Conservation (phyloP, 2,888 invertebrate genomes). For the Steinernema hermaphroditum region DNA sequence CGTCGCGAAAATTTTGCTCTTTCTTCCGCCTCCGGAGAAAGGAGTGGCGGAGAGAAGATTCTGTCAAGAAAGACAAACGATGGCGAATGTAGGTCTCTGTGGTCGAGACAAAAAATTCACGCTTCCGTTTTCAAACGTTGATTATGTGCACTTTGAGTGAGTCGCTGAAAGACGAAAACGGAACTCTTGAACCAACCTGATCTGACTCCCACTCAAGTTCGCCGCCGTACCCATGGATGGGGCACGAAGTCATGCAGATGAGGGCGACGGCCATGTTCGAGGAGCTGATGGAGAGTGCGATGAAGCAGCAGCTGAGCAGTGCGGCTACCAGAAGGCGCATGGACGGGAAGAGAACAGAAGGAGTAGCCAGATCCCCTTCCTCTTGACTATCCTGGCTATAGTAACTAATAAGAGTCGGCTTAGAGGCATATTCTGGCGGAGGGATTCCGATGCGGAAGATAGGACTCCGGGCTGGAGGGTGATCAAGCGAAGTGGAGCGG, state of each 20-base stretch:
- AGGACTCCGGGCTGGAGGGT: conserved; percentile 51
- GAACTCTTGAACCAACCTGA: conserved; percentile 44
- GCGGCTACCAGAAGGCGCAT: conserved; percentile 62
- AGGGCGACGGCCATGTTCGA: conserved; percentile 63
- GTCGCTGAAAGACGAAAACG: neutral
- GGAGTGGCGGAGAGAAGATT: neutral
- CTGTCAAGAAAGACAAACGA: conserved; percentile 16
- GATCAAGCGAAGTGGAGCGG: conserved; percentile 37
- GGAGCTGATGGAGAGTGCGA: conserved; percentile 59
- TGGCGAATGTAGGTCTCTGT: conserved; percentile 24
- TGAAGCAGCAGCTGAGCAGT: conserved; percentile 62
- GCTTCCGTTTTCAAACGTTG: conserved; percentile 16
- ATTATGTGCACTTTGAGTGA: conserved; percentile 9
- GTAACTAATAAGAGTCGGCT: conserved; percentile 17
- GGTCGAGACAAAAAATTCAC: conserved; percentile 27
- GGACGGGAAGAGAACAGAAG: conserved; percentile 59
- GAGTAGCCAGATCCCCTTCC: conserved; percentile 34
- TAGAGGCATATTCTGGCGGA: conserved; percentile 16
- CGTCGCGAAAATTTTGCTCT: neutral
- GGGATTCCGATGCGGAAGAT: conserved; percentile 52
- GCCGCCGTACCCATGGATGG: conserved; percentile 60
- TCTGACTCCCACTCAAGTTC: conserved; percentile 52
- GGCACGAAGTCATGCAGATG: conserved; percentile 65
- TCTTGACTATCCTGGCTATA: conserved; percentile 15
- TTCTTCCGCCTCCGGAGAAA: neutral